A percentile compares a stretch with the other conserved stretches of the same genome.
Evolutionary conservation across 2,888 invertebrate genomes (phyloP).

Genomic region (Apamea monoglypha): DNA sequence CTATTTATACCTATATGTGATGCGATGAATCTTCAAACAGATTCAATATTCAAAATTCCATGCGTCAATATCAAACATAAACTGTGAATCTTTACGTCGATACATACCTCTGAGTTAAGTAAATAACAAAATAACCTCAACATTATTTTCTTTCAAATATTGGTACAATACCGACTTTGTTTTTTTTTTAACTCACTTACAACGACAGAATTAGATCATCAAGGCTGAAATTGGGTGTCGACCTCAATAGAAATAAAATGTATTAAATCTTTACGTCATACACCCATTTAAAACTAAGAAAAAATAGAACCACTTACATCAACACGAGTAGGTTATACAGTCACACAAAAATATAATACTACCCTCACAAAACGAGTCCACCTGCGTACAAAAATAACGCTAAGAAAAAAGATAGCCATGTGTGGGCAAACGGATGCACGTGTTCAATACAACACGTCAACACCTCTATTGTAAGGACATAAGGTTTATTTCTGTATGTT

Average conservation of each 20-base stretch:
- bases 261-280: constrained; percentile 51
- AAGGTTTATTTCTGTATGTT: constrained; percentile 64
- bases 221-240: constrained; percentile 42
- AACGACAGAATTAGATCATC: constrained; percentile 64
- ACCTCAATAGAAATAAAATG: constrained; percentile 56
- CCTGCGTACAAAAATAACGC: constrained; percentile 79
- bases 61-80: constrained; percentile 37
- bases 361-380: constrained; percentile 78
- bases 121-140: constrained; percentile 49
- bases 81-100: constrained; percentile 49
- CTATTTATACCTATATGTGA: background rate
- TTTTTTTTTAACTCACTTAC: constrained; percentile 43
- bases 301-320: constrained; percentile 54
- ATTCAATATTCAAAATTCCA: constrained; percentile 18
- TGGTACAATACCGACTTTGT: constrained; percentile 33
- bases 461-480: constrained; percentile 60
- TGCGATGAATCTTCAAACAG: constrained; percentile 16
- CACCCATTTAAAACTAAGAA: constrained; percentile 44
- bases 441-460: constrained; percentile 61
- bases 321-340: constrained; percentile 52
- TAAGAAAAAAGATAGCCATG: constrained; percentile 76
- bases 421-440: constrained; percentile 73
- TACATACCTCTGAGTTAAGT: constrained; percentile 35
- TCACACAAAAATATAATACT: constrained; percentile 68
- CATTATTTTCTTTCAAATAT: constrained; percentile 35